Evolutionary conservation across 2,888 invertebrate genomes (phyloP).

Genomic region (Dexiosoma caninum): DNA sequence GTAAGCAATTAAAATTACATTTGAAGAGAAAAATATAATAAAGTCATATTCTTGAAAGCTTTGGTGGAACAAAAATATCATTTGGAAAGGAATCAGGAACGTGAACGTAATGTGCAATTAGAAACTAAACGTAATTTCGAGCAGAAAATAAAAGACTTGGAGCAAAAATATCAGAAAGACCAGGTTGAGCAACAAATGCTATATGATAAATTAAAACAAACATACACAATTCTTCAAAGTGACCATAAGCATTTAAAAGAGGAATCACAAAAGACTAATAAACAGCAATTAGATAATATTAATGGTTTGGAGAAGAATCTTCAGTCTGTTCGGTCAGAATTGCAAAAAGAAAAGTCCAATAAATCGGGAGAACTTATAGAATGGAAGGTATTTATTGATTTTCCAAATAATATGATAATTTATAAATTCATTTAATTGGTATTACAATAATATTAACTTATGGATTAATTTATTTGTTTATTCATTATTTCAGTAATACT

Average conservation of each 20-base stretch:
- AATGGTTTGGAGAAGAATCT: conserved; percentile 78
- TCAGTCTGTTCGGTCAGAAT: conserved; percentile 78
- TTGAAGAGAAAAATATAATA: neutral
- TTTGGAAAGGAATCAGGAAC: conserved; percentile 80
- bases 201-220: conserved; percentile 80
- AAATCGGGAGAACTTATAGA: conserved; percentile 76
- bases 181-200: conserved; percentile 79
- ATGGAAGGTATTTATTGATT: conserved; percentile 75
- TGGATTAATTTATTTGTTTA: too few relatives aligned
- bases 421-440: too few relatives aligned
- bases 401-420: too few relatives aligned
- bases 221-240: conserved; percentile 79
- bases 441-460: too few relatives aligned
- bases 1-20: conserved; percentile 72
- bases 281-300: conserved; percentile 78
- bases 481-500: too few relatives aligned
- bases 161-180: conserved; percentile 78
- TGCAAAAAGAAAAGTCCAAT: conserved; percentile 76
- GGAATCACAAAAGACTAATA: conserved; percentile 78
- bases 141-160: conserved; percentile 79
- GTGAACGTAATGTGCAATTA: conserved; percentile 80
- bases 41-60: conserved; percentile 74
- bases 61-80: conserved; percentile 81
- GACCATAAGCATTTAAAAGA: conserved; percentile 79
- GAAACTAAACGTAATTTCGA: conserved; percentile 79